Percentiles rank a stretch among this genome's conserved stretches.
These are phyloP conservation scores for Gambusia holbrooki DNA, from an alignment of 2,113 vertebrate genomes.

Conservation along the genomic window DNA sequence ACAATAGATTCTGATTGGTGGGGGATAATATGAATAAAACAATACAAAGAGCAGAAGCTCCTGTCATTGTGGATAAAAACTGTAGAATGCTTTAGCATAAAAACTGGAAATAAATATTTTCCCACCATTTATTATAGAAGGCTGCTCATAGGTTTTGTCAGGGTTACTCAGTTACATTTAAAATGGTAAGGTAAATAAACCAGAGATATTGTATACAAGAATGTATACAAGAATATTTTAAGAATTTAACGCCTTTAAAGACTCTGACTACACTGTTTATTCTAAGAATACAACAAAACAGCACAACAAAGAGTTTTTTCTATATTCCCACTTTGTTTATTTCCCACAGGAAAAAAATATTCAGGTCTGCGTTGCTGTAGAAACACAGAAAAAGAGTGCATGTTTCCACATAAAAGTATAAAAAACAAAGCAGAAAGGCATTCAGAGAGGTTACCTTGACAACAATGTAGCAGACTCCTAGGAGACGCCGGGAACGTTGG, in stretches of 20 bases:
- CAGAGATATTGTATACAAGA: neutral
- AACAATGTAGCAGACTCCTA: conserved; percentile 98
- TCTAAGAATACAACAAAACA: neutral
- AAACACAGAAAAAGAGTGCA: neutral
- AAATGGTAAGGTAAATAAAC: neutral
- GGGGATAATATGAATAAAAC: no score
- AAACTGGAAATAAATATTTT: neutral
- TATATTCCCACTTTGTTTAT: neutral
- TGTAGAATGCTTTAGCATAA: no score
- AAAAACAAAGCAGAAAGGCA: conserved; percentile 11
- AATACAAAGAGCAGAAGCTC: no score
- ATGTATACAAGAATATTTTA: neutral
- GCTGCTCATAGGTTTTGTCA: neutral
- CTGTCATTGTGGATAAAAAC: no score
- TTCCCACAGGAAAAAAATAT: no score
- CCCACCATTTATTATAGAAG: neutral
- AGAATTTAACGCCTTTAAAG: neutral
- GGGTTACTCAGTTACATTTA: neutral
- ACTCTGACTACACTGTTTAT: no score
- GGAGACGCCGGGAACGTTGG: conserved; percentile 92
- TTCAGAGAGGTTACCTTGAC: conserved; percentile 88
- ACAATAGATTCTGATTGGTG: no score
- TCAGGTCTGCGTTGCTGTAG: neutral
- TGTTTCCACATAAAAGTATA: neutral
- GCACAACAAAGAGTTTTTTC: neutral